phyloP scores from a whole-genome alignment of 2,113 vertebrate genomes.

The Tringa solitaria region DNA sequence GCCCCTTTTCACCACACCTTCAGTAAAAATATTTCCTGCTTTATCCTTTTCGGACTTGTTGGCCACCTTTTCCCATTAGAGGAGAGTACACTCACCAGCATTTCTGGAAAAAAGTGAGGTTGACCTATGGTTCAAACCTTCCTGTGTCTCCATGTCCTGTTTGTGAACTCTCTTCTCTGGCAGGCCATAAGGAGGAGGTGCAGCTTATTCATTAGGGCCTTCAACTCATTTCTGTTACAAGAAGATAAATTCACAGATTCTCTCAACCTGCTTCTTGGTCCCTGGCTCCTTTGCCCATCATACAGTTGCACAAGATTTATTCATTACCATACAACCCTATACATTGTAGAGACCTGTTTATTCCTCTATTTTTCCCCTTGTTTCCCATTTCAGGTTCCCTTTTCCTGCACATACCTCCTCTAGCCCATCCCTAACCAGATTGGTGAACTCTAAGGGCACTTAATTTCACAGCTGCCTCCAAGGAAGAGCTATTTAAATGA shows the following conservation, averaged over 20 bases:
- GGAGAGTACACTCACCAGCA: background rate
- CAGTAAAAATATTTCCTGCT: background rate
- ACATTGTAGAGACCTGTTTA: background rate
- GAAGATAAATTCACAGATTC: background rate
- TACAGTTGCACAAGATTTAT: background rate
- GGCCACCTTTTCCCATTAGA: background rate
- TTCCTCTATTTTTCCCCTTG: background rate
- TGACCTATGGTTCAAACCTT: background rate
- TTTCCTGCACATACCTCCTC: background rate
- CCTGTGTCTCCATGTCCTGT: background rate
- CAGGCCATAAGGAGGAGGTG: background rate
- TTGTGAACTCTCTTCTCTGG: too few species aligned
- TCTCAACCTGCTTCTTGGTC: background rate
- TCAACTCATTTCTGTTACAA: background rate
- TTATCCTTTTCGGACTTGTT: background rate
- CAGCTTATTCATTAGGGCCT: background rate
- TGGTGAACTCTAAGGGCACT: background rate
- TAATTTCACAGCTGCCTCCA: slow-evolving; percentile 20
- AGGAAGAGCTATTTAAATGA: background rate
- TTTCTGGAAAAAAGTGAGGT: background rate
- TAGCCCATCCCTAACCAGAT: background rate
- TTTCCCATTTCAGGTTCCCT: background rate
- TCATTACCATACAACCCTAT: background rate
- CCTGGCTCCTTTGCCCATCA: background rate
- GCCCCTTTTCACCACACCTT: background rate